Base-by-base conservation (phyloP, 2,113 vertebrate genomes). In the Pollachius pollachius region DNA sequence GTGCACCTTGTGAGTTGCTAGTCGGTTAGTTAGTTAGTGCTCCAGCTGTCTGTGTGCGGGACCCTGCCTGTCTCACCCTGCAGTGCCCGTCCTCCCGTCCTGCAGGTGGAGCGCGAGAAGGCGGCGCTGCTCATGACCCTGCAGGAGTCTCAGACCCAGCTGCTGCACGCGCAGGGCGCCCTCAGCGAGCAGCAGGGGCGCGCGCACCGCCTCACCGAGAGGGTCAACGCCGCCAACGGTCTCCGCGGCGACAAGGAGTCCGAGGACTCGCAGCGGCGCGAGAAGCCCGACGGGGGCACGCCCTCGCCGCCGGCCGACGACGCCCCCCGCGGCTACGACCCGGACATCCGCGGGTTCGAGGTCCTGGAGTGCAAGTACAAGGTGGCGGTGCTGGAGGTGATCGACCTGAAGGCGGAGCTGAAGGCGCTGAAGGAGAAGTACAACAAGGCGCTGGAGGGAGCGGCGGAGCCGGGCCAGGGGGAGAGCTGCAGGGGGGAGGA, bases 341-440 rank as follows among this genome's bases (percentile, higher is more conserved):
- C 93, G 0, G 95, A 96, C 54, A 94, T 94, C 78, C 94, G 96
- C 3, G 96, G 96, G 62, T 89, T 98, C 5, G 95, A 99, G 91
- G 92, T 96, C 69, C 91, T 99, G 17, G 96, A 99, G 78, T 98
- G 96, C 86, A 97, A 98, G 87, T 99, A 99, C 85, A 94, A 95
- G 89, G 96, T 99, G 70, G 97, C 97, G 0, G 96, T 99, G 65
- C 98, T 95, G 0, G 97, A 99, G 82, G 97, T 99, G 70, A 98
- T 98, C 15, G 96, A 97, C 83, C 92, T 99, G 76, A 98, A 99
- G 87, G 96, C 96, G 1, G 96, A 99, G 90, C 95, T 99, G 67
- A 98, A 99, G 89, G 94, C 90, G 79, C 91, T 99, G 82, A 98
- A 98, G 87, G 96, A 99, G 84, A 98, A 96, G 86, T 95, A 95